Conservation (phyloP, 2,888 invertebrate species). For the Drosophila helvetica region DNA sequence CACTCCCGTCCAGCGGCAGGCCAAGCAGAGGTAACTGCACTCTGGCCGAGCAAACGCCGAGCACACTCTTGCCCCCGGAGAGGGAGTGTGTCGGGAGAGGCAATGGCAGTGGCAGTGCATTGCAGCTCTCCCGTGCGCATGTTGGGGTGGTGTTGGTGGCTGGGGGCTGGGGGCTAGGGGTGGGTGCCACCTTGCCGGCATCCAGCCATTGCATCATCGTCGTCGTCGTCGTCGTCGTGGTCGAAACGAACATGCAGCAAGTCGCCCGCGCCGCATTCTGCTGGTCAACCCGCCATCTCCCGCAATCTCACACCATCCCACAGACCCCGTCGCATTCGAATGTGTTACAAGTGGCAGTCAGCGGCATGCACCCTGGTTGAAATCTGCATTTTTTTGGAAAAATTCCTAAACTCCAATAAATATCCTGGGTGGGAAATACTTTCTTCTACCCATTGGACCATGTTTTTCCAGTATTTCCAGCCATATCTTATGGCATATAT, state of each 20-base stretch:
- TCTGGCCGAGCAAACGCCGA: conserved; percentile 65
- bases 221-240: conserved; percentile 28
- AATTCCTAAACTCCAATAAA: not conserved
- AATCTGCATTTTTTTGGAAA: not conserved
- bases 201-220: conserved; percentile 62
- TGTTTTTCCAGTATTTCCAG: too few species aligned
- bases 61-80: conserved; percentile 42
- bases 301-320: conserved; percentile 1
- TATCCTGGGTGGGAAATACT: not conserved
- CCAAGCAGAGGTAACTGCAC: conserved; percentile 69
- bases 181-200: conserved; percentile 47
- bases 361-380: conserved; percentile 39
- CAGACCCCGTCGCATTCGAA: conserved; percentile 34
- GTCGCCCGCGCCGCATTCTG: conserved; percentile 53
- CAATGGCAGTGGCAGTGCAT: conserved; percentile 28
- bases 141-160: too few species aligned
- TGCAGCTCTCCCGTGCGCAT: conserved; percentile 24
- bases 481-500: not conserved
- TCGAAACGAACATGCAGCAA: conserved; percentile 50
- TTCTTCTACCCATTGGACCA: too few species aligned
- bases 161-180: not conserved
- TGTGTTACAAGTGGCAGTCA: conserved; percentile 73
- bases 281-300: conserved; percentile 56
- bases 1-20: conserved; percentile 1
- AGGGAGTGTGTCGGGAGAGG: conserved; percentile 36